Base-by-base conservation (phyloP, 2,888 invertebrate genomes). In the Chouioia cunea region DNA sequence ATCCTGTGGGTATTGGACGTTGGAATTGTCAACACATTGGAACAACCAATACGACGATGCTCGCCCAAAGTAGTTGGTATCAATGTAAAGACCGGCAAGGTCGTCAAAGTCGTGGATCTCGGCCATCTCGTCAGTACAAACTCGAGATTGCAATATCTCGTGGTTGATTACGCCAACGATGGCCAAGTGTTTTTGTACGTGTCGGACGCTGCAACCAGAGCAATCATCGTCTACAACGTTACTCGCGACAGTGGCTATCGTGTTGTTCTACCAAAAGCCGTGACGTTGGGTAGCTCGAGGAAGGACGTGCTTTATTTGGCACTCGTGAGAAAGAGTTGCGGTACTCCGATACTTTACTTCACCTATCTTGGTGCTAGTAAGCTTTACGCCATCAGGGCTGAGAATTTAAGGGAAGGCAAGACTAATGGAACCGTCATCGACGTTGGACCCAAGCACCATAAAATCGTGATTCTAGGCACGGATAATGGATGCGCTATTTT, bases 1-100 rank as follows among this genome's bases (percentile, higher is more conserved):
- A 89, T 91, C 73, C 86, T 93, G 10, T 93, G 93, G 93, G 88
- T 91, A 0, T 84, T 93, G 73, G 93, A 93, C 79, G 89, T 88
- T 14, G 93, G 93, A 15, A 88, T 92, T 54, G 89, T 92, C 0
- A 91, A 93, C 75, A 91, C 91, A 0, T 78, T 93, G 67, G 90
- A 90, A 70, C 86, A 88, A 0, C 92, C 93, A 0, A 86, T 90
- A 4, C 88, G 91, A 65, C 88, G 89, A 14, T 92, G 92, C 77
- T 88, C 90, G 0, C 92, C 93, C 0, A 93, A 93, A 81, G 89
- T 93, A 44, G 87, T 92, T 2, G 91, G 89, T 27, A 87, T 92
- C 78, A 89, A 88, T 73, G 85, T 89, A 2, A 87, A 88, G 65
- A 88, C 88, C 10, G 88, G 89, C 58, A 91, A 91, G 84, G 64